phyloP scores from a whole-genome alignment of 2,797 vertebrate species.

The Semotilus atromaculatus region DNA sequence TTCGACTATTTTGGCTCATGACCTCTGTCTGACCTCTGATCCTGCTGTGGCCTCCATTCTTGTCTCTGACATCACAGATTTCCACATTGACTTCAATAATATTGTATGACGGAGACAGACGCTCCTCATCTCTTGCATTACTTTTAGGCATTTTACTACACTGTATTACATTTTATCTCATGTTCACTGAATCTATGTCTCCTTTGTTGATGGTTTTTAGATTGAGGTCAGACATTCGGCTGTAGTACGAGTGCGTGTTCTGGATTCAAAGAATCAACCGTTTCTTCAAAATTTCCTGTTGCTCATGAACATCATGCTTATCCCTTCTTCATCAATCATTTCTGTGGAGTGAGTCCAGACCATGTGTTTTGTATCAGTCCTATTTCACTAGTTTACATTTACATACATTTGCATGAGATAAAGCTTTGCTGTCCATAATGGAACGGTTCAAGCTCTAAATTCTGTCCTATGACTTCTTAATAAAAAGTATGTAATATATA shows the following conservation, averaged over 20 bases:
- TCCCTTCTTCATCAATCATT: slow-evolving; percentile 70
- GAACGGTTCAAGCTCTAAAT: background rate
- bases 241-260: slow-evolving; percentile 67
- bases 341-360: slow-evolving; percentile 68
- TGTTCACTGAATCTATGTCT: background rate
- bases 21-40: slow-evolving; percentile 72
- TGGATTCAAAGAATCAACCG: slow-evolving; percentile 65
- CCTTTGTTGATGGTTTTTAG: slow-evolving; percentile 57
- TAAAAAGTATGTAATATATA: background rate
- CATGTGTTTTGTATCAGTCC: background rate
- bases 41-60: slow-evolving; percentile 65
- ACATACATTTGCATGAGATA: background rate
- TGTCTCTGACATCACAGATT: slow-evolving; percentile 72
- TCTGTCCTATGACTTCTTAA: background rate
- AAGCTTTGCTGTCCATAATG: background rate
- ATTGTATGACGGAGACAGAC: slow-evolving; percentile 64
- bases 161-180: background rate
- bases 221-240: slow-evolving; percentile 73
- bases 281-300: slow-evolving; percentile 71
- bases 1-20: slow-evolving; percentile 70
- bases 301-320: slow-evolving; percentile 72
- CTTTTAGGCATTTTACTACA: background rate
- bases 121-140: background rate
- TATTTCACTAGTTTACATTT: background rate
- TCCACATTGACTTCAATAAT: slow-evolving; percentile 74